These are phyloP conservation scores for Danio choprae DNA, from an alignment of 2,797 vertebrate species.

Conservation along the genomic window DNA sequence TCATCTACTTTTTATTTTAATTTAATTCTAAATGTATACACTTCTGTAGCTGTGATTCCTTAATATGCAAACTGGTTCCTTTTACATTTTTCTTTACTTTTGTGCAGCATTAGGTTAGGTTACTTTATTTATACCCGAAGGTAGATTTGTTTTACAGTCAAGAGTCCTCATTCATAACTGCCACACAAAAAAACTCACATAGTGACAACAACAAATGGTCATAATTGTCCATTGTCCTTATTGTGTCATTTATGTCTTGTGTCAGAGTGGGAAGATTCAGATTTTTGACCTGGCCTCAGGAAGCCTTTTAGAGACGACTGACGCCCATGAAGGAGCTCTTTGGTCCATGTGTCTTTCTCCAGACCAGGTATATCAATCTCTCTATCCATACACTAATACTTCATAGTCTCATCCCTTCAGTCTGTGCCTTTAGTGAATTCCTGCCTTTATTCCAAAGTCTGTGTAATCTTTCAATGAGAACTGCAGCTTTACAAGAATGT, in stretches of 20 bases:
- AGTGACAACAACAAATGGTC: too few relatives aligned
- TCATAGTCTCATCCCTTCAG: neutral
- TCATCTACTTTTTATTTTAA: too few relatives aligned
- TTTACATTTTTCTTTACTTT: neutral
- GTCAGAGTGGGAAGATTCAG: slow-evolving; percentile 91
- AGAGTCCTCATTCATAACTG: too few relatives aligned
- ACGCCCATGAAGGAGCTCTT: slow-evolving; percentile 86
- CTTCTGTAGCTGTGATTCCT: neutral
- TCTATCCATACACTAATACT: neutral
- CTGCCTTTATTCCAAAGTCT: neutral
- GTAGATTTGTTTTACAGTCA: too few relatives aligned
- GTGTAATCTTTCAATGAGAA: neutral
- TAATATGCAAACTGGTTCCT: neutral
- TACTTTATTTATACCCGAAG: too few relatives aligned
- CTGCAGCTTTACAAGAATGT: slow-evolving; percentile 7
- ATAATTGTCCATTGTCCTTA: neutral
- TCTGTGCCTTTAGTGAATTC: neutral
- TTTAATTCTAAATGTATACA: too few relatives aligned
- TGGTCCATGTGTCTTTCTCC: slow-evolving; percentile 93
- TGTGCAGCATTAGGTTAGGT: too few relatives aligned
- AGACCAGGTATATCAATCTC: slow-evolving; percentile 84
- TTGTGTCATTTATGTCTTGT: slow-evolving; percentile 7
- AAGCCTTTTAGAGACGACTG: slow-evolving; percentile 82
- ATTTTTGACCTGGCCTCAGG: slow-evolving; percentile 94
- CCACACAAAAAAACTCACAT: too few relatives aligned